These are phyloP conservation scores for Phaonia tiefii DNA, from an alignment of 2,888 invertebrate genomes.

Conservation along the genomic window DNA sequence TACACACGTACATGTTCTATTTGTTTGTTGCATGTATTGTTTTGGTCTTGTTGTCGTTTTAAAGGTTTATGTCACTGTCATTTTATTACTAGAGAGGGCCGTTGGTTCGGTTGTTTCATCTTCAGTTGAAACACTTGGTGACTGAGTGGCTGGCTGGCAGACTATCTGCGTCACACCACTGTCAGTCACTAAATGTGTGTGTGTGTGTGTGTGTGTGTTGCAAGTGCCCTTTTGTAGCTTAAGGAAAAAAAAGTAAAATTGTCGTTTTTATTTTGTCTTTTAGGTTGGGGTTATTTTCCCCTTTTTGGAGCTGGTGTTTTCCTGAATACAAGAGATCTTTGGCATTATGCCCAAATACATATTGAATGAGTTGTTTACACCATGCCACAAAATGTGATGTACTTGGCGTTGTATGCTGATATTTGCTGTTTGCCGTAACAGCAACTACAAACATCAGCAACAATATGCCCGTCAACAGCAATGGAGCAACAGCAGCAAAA, in stretches of 20 bases:
- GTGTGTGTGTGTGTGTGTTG: constrained; percentile 28
- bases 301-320: constrained; percentile 39
- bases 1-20: constrained; percentile 6
- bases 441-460: not conserved
- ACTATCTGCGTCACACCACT: constrained; percentile 6
- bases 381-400: constrained; percentile 39
- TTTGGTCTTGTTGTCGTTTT: not conserved
- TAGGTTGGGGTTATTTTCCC: constrained; percentile 34
- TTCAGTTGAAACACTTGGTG: not conserved
- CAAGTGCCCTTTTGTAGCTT: constrained; percentile 22
- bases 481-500: not conserved
- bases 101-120: not conserved
- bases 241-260: constrained; percentile 6
- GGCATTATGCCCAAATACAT: constrained; percentile 68
- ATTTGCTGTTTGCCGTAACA: constrained; percentile 44
- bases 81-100: constrained; percentile 8
- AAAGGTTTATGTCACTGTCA: constrained; percentile 43
- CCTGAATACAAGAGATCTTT: constrained; percentile 38
- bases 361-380: constrained; percentile 68
- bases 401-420: constrained; percentile 4
- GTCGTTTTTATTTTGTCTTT: constrained; percentile 40
- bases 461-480: not conserved
- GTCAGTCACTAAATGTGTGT: constrained; percentile 24
- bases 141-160: not conserved
- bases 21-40: not conserved